Conservation (phyloP, 2,797 vertebrate species). For the Rhinogobio ventralis region DNA sequence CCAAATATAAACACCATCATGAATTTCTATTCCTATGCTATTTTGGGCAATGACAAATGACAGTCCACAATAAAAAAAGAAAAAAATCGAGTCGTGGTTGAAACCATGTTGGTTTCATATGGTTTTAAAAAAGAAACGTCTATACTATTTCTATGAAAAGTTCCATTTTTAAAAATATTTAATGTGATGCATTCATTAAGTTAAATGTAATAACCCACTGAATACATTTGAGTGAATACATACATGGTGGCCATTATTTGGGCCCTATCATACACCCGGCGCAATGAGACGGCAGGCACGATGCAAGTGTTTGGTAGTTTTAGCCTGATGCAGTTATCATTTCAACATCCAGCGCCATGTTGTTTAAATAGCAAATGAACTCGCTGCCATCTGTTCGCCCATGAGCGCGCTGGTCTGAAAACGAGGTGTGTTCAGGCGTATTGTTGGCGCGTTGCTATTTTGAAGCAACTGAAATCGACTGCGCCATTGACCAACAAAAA, state of each 20-base stretch:
- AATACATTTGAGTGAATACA: neutral
- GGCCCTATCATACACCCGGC: no score
- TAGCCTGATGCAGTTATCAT: no score
- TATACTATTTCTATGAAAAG: neutral
- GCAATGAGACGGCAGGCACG: no score
- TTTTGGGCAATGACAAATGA: neutral
- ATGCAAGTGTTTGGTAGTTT: no score
- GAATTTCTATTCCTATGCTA: neutral
- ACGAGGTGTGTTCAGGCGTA: no score
- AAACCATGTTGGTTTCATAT: neutral
- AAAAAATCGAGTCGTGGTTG: neutral
- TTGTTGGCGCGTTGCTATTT: no score
- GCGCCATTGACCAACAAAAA: no score
- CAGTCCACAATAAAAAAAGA: neutral
- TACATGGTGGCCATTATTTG: neutral
- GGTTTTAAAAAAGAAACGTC: neutral
- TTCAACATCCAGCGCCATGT: no score
- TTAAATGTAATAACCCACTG: neutral
- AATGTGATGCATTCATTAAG: neutral
- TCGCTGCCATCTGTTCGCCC: no score
- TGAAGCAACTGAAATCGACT: no score
- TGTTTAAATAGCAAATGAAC: no score
- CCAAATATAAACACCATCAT: conserved; percentile 4
- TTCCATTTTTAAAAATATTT: neutral
- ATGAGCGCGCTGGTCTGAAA: no score